These are phyloP conservation scores for Pheosia tremula DNA, from an alignment of 2,888 invertebrate species.

Conservation along the genomic window DNA sequence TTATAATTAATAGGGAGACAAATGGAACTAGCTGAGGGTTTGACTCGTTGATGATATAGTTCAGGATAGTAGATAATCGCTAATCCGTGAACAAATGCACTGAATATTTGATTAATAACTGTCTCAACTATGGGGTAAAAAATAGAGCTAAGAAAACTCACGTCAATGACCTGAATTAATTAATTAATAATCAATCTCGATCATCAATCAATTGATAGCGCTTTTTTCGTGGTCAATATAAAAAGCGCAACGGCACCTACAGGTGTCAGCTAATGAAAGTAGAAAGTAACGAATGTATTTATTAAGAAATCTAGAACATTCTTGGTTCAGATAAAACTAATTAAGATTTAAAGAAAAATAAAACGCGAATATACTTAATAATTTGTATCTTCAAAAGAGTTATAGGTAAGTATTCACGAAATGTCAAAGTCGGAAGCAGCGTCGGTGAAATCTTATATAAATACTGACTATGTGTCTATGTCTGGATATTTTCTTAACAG, in stretches of 20 bases:
- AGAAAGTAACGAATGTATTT: conserved; percentile 15
- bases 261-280: conserved; percentile 9
- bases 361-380: too few species aligned
- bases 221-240: not conserved
- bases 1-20: not conserved
- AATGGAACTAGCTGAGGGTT: not conserved
- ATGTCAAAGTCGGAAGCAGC: too few species aligned
- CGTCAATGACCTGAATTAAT: not conserved
- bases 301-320: conserved; percentile 13
- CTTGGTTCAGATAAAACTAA: conserved; percentile 13
- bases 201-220: not conserved
- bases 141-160: not conserved
- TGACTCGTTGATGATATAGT: too few species aligned
- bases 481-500: too few species aligned
- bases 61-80: too few species aligned
- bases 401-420: too few species aligned
- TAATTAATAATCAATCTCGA: not conserved
- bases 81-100: too few species aligned
- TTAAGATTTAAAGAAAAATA: conserved; percentile 9
- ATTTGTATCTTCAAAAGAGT: too few species aligned
- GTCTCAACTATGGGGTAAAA: not conserved
- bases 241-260: not conserved
- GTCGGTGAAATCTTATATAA: too few species aligned
- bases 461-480: too few species aligned
- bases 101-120: too few species aligned